Evolutionary conservation across 64 coral and sea anemone genomes (phyloP).

Genomic region (Pocillopora verrucosa): DNA sequence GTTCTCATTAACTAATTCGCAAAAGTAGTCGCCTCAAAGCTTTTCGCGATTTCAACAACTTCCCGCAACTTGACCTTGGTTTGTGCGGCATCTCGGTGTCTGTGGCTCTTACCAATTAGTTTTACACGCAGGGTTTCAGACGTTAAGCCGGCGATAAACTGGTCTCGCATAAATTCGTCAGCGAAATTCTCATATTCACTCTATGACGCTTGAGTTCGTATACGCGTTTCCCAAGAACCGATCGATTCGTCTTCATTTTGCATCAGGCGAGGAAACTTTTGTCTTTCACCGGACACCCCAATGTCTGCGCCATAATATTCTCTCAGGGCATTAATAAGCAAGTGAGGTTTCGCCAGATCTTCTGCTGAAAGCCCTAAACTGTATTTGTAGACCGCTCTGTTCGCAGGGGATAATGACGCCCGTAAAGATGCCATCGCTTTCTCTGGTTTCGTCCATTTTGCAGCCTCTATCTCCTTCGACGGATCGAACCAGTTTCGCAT

Average conservation of each 20-base stretch:
- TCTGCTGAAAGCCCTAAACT: background rate
- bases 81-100: background rate
- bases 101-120: background rate
- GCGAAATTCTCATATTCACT: background rate
- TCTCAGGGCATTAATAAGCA: background rate
- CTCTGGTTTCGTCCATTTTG: too few species aligned
- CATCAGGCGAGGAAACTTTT: background rate
- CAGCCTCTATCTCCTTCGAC: too few species aligned
- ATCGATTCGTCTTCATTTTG: background rate
- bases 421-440: too few species aligned
- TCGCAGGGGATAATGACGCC: background rate
- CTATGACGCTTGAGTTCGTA: background rate
- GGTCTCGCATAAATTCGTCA: too few species aligned
- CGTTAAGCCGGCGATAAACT: background rate
- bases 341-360: background rate
- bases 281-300: background rate
- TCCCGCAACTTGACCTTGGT: background rate
- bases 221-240: background rate
- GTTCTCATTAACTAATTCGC: background rate
- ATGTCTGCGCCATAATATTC: background rate
- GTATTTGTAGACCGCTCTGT: background rate
- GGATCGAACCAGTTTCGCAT: slow-evolving; percentile 22
- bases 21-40: background rate
- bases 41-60: background rate
- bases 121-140: background rate